A percentile compares a stretch with the other conserved stretches of the same genome.
phyloP scores from a whole-genome alignment of 2,888 invertebrate genomes.

The Diadromus collaris region DNA sequence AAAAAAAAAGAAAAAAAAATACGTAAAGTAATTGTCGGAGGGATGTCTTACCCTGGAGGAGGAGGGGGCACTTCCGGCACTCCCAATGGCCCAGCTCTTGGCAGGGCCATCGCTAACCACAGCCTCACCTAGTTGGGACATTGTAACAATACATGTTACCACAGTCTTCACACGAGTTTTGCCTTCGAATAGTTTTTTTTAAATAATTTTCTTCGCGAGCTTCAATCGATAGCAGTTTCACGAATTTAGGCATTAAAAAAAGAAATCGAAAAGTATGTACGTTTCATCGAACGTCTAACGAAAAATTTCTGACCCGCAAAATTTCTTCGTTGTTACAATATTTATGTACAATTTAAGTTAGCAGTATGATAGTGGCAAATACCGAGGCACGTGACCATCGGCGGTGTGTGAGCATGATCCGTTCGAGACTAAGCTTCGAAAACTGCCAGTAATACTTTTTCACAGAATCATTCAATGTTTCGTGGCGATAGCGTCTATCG shows the following conservation, averaged over 20 bases:
- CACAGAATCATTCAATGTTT: constrained; percentile 68
- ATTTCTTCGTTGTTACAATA: background rate
- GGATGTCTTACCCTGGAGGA: constrained; percentile 85
- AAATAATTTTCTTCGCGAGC: constrained; percentile 57
- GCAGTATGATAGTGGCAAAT: constrained; percentile 10
- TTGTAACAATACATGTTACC: constrained; percentile 79
- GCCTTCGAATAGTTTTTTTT: constrained; percentile 43
- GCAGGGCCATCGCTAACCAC: constrained; percentile 80
- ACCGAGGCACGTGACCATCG: constrained; percentile 23
- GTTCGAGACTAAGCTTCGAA: constrained; percentile 34
- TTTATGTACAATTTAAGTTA: constrained; percentile 11
- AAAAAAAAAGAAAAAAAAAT: constrained; percentile 55
- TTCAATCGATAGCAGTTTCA: constrained; percentile 50
- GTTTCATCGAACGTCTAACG: background rate
- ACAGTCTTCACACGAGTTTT: constrained; percentile 69
- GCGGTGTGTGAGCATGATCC: constrained; percentile 40
- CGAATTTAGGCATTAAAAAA: background rate
- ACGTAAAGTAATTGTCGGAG: constrained; percentile 78
- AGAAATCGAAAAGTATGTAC: background rate
- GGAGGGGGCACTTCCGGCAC: constrained; percentile 80
- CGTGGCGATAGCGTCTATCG: constrained; percentile 58
- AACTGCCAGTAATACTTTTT: constrained; percentile 74
- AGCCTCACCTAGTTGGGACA: constrained; percentile 80
- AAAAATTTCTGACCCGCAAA: background rate
- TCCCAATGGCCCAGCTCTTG: constrained; percentile 80